These are phyloP conservation scores for Oryzias melastigma DNA, from an alignment of 2,113 vertebrate species.

Conservation along the genomic window DNA sequence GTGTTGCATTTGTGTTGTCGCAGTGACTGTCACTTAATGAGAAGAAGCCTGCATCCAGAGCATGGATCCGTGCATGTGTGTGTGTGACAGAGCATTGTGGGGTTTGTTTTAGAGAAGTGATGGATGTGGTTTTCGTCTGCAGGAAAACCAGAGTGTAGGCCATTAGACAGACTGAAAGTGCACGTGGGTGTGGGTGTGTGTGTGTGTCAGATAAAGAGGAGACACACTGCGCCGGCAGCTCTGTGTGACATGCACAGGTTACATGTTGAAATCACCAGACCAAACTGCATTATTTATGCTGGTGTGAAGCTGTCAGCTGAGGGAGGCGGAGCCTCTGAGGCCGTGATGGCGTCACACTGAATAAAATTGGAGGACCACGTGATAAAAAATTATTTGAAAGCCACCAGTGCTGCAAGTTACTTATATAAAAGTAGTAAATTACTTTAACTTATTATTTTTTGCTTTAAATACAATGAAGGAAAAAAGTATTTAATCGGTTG, in stretches of 20 bases:
- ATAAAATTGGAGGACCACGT: not conserved
- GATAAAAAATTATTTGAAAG: no score
- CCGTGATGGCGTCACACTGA: not conserved
- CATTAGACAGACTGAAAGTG: constrained; percentile 31
- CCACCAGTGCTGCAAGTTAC: no score
- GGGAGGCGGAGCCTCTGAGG: not conserved
- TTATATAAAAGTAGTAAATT: no score
- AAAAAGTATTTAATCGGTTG: no score
- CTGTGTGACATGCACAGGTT: constrained; percentile 15
- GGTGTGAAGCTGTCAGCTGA: not conserved
- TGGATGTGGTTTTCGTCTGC: constrained; percentile 71
- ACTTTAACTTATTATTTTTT: no score
- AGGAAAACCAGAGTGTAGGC: constrained; percentile 53
- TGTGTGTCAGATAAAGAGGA: constrained; percentile 14
- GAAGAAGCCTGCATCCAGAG: constrained; percentile 29
- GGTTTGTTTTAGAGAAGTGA: constrained; percentile 55
- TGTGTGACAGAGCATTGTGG: constrained; percentile 40
- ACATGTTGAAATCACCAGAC: constrained; percentile 35
- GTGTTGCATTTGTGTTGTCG: not conserved
- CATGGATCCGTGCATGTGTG: constrained; percentile 29
- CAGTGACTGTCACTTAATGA: constrained; percentile 30
- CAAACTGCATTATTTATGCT: constrained; percentile 25
- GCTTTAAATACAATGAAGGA: no score
- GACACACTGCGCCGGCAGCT: constrained; percentile 14
- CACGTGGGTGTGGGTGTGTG: not conserved